phyloP scores from a whole-genome alignment of 2,113 vertebrate species.

The Porphyrio hochstetteri region DNA sequence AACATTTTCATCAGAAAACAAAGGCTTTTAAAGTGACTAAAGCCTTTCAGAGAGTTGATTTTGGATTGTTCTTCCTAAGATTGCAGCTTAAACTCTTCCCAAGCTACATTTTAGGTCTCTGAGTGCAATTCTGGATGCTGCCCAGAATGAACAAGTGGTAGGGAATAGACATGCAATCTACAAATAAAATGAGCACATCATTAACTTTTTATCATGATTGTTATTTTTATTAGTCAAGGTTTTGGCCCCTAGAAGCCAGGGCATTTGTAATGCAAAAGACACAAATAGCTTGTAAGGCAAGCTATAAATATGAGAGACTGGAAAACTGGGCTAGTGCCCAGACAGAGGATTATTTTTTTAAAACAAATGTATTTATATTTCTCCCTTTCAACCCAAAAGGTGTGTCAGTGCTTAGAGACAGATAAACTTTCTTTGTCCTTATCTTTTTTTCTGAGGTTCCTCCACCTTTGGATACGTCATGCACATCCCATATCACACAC shows the following conservation, averaged over 20 bases:
- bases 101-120: not conserved
- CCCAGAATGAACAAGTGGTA: not conserved
- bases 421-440: not conserved
- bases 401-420: not conserved
- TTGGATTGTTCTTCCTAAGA: not conserved
- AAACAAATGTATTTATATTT: not conserved
- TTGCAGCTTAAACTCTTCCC: not conserved
- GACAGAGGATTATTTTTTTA: not conserved
- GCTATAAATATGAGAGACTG: not conserved
- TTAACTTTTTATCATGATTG: constrained; percentile 16
- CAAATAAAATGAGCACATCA: not conserved
- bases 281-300: not conserved
- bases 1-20: not conserved
- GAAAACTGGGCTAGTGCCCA: constrained; percentile 35
- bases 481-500: not conserved
- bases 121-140: not conserved
- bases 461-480: not conserved
- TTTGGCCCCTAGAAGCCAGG: not conserved
- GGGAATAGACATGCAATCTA: not conserved
- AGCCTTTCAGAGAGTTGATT: not conserved
- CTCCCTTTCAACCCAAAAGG: not conserved
- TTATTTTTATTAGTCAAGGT: constrained; percentile 37
- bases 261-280: not conserved
- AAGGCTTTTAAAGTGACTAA: not conserved
- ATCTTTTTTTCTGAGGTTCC: not conserved